Conservation (phyloP, 1,140 invertebrate genomes). For the Rhynchophorus ferrugineus region DNA sequence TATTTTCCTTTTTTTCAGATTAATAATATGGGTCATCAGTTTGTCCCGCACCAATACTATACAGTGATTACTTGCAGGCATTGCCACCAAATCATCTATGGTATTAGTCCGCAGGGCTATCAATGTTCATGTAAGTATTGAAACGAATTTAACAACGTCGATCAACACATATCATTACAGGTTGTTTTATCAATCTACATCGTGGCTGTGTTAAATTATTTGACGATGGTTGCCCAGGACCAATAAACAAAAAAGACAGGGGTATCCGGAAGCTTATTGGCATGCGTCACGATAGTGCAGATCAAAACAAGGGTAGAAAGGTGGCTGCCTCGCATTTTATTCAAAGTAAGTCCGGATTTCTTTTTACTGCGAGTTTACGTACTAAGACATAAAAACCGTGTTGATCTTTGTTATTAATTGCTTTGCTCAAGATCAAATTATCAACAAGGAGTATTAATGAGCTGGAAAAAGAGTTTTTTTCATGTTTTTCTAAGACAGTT, state of each 20-base stretch:
- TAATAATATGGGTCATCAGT: constrained; percentile 80
- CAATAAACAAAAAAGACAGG: constrained; percentile 58
- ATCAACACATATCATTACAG: constrained; percentile 44
- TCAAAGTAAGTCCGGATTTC: constrained; percentile 41
- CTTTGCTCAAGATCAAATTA: no score
- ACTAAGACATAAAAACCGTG: no score
- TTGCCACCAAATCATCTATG: constrained; percentile 87
- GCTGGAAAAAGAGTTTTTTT: no score
- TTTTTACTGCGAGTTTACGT: not conserved
- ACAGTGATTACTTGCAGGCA: constrained; percentile 86
- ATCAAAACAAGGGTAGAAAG: constrained; percentile 44
- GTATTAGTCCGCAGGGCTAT: constrained; percentile 89
- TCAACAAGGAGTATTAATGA: no score
- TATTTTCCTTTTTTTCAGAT: constrained; percentile 47
- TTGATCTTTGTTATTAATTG: no score
- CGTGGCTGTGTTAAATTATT: constrained; percentile 72
- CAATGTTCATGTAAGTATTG: constrained; percentile 71
- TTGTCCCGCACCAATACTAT: constrained; percentile 80
- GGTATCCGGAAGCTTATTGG: constrained; percentile 66
- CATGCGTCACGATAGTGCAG: constrained; percentile 51
- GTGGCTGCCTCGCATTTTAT: constrained; percentile 39
- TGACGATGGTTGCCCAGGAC: constrained; percentile 79
- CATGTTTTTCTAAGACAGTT: no score
- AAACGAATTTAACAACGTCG: no score
- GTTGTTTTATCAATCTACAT: constrained; percentile 85